Evolutionary conservation across 2,888 invertebrate genomes (phyloP), one percentile per base, ranked within the genome.

Genomic region (Deilephila elpenor): DNA sequence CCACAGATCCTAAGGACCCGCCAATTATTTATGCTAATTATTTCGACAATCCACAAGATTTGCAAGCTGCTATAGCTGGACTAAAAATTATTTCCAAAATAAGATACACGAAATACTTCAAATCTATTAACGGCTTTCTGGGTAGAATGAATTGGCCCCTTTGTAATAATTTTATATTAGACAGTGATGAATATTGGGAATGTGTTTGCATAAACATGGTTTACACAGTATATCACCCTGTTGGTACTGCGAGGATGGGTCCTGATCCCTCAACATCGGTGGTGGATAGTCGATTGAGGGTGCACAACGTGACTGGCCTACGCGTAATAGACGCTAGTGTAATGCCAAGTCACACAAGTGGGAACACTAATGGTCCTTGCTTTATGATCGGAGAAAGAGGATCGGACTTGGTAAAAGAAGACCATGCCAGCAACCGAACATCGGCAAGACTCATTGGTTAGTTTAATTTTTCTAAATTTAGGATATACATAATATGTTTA

Each of bases 361-460:
- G 97, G 0, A 98, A 98, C 84, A 97, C 97, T 0, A 97, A 97
- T 5, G 64, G 44, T 14, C 64, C 64, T 25, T 20, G 20, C 0
- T 96, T 97, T 19, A 98, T 98, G 97, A 97, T 98, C 70, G 98
- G 96, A 0, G 98, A 98, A 84, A 96, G 97, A 83, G 97, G 95
- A 0, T 95, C 97, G 0, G 97, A 97, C 85, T 94, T 97, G 89
- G 96, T 97, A 70, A 97, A 97, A 85, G 93, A 96, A 81, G 84
- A 83, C 72, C 75, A 84, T 7, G 7, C 19, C 17, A 11, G 3
- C 14, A 11, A 11, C 11, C 11, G 3, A 44, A 44, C 11, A 11
- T 14, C 3, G 3, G 3, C 44, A 44, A 44, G 11, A 3, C 11
- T 25, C 1, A 25, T 25, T 25, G 25, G 11, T 44, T 11, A 11